Percentiles rank a stretch among this genome's conserved stretches.
Evolutionary conservation across 2,888 invertebrate genomes (phyloP).

Genomic region (Crioceris asparagi): DNA sequence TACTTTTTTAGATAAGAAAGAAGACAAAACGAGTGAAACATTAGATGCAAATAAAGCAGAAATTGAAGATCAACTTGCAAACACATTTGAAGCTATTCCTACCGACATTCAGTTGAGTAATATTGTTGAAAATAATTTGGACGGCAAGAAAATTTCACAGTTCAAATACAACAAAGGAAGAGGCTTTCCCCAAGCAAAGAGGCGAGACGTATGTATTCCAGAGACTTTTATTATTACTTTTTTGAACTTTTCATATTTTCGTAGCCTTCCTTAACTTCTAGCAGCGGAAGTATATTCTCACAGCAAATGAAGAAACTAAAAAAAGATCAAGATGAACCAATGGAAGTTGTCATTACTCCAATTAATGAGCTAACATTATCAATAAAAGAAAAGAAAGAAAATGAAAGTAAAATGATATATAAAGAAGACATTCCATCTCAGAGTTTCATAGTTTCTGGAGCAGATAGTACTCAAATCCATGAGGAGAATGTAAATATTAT

Average conservation of each 20-base stretch:
- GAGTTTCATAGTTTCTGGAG: slow-evolving; percentile 39
- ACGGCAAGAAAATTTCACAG: slow-evolving; percentile 16
- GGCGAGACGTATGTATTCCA: slow-evolving; percentile 34
- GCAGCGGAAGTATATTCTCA: slow-evolving; percentile 43
- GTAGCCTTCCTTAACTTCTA: slow-evolving; percentile 24
- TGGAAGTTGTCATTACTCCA: slow-evolving; percentile 19
- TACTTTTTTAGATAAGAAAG: slow-evolving; percentile 9
- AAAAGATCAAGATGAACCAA: slow-evolving; percentile 18
- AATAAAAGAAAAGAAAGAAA: slow-evolving; percentile 15
- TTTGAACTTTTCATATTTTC: slow-evolving; percentile 5
- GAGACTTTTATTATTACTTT: no score
- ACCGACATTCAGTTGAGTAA: slow-evolving; percentile 41
- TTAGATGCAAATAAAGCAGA: slow-evolving; percentile 13
- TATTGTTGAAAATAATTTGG: slow-evolving; percentile 44
- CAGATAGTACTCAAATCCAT: slow-evolving; percentile 54
- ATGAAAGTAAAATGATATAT: slow-evolving; percentile 19
- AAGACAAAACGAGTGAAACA: slow-evolving; percentile 9
- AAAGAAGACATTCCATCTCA: slow-evolving; percentile 26
- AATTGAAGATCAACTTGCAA: slow-evolving; percentile 28
- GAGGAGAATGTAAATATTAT: slow-evolving; percentile 59
- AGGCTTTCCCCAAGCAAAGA: slow-evolving; percentile 45
- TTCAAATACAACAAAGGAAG: slow-evolving; percentile 22
- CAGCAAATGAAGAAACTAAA: slow-evolving; percentile 38
- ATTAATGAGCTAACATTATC: slow-evolving; percentile 25
- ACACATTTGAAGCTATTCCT: slow-evolving; percentile 39